A percentile compares a stretch with the other conserved stretches of the same genome.
Conservation (phyloP, 2,888 invertebrate genomes). For the Andrena hattorfiana region DNA sequence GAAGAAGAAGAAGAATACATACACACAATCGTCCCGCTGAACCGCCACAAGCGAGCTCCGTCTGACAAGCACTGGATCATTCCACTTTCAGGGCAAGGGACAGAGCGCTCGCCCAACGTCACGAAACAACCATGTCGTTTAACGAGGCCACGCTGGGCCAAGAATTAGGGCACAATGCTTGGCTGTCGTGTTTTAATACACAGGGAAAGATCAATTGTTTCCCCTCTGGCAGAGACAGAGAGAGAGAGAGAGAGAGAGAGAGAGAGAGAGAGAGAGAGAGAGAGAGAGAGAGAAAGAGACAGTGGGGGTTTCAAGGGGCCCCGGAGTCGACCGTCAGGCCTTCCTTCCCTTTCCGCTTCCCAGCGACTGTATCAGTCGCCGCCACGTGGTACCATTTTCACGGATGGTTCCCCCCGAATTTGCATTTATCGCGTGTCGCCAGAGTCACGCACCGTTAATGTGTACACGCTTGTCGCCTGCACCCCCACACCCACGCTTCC, state of each 20-base stretch:
- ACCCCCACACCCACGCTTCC: slow-evolving; percentile 16
- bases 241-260: too few relatives aligned
- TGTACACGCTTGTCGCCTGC: slow-evolving; percentile 66
- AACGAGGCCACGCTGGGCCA: slow-evolving; percentile 43
- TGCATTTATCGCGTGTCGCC: slow-evolving; percentile 76
- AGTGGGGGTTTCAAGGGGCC: slow-evolving; percentile 22
- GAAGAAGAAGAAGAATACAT: too few relatives aligned
- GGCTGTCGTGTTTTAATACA: slow-evolving; percentile 55
- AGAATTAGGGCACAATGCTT: slow-evolving; percentile 50
- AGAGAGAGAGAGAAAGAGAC: not conserved
- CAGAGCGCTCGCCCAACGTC: slow-evolving; percentile 28
- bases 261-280: not conserved
- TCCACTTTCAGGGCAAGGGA: slow-evolving; percentile 23
- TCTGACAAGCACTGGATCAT: slow-evolving; percentile 28
- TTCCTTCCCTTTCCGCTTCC: slow-evolving; percentile 30
- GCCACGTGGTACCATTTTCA: slow-evolving; percentile 78
- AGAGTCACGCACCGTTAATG: slow-evolving; percentile 74
- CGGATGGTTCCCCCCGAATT: slow-evolving; percentile 72
- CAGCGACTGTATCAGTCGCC: slow-evolving; percentile 49
- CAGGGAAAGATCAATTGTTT: slow-evolving; percentile 52
- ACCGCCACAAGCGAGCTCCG: not conserved
- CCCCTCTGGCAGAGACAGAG: slow-evolving; percentile 21
- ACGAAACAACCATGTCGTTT: slow-evolving; percentile 49
- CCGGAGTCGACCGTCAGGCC: not conserved
- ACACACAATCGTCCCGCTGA: too few relatives aligned